Base-by-base conservation (phyloP, 1,140 invertebrate species). In the Drosophila takahashii region DNA sequence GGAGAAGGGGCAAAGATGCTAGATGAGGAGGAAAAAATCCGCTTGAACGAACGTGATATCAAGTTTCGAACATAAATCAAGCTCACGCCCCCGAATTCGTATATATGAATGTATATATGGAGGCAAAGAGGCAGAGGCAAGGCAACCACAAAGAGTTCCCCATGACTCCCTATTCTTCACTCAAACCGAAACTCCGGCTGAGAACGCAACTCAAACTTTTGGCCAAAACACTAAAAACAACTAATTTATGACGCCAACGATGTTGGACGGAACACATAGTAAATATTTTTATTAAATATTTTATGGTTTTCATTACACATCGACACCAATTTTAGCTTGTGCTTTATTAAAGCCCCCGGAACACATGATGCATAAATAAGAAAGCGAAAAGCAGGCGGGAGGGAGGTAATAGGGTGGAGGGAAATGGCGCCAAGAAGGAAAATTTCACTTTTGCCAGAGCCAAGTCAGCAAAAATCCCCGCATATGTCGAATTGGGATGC, bases 271-370 rank as follows among this genome's bases (percentile, higher is more conserved):
- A 79, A 76, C 81, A 86, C 71, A 83, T 83, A 83, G 66, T 86
- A 89, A 87, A 87, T 87, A 87, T 87, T 87, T 84, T 84, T 87
- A 87, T 87, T 87, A 87, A 87, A 87, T 87, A 87, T 87, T 87
- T 87, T 83, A 87, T 87, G 83, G 62, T 73, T 79, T 89, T 87
- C 83, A 87, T 87, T 83, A 79, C 79, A 87, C 84, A 87, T 89
- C 71, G 79, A 70, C 71, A 83, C 54, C 65, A 70, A 76, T 56
- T 64, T 29, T 50, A 45, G 67, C 67, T 60, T 59, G 59, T 59
- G 75, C 65, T 79, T 81, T 83, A 83, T 89, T 79, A 79, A 83
- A 73, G 79, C 56, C 61, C n/a, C n/a, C 16, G 42, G 53, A 77
- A 77, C 74, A 81, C 64, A 77, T 81, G 81, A 77, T 58, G 73